Base-by-base conservation (phyloP, 2,113 vertebrate species). In the Dolichallabes microphthalmus region DNA sequence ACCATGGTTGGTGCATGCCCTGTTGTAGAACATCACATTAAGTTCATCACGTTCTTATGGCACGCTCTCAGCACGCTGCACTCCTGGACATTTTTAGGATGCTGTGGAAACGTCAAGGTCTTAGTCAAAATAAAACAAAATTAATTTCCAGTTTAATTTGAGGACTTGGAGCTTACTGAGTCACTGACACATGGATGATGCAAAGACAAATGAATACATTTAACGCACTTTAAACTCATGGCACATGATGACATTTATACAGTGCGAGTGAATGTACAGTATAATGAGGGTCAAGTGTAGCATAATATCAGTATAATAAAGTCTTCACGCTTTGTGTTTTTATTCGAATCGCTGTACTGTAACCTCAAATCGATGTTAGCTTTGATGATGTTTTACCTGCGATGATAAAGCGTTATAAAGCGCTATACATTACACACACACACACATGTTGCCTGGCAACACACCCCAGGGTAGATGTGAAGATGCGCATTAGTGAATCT, bases 371-470 rank as follows among this genome's bases (percentile, higher is more conserved):
- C 64, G 30, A 25, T 52, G 6, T 27, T 2, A 17, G 25, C 25
- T 27, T 76, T 76, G 55, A 27, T 53, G 74, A 30, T 76, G 74
- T 11, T 73, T 17, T 30, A 75, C 52, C 58, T 85, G 88, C 86
- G 85, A 83, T 71, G 68, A 22, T 20, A 11, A 45, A 15, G 50
- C 27, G 69, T 74, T 74, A 50, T 22, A 73, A 22, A 45, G 69
- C 45, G 73, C 74, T 55, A 76, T 30, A 55, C 45, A 75, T 52
- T 87, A 89, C 91, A 17, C 87, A 88, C 90, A 92, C 89, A 87
- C 88, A 90, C 91, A 87, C 91, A 92, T 85, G 92, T 94, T 94
- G 93, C 94, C 87, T 94, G 92, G 93, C 93, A 94, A 94, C 93
- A 82, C 64, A 69, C 30, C 75, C 90, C 92, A 91, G 92, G 92